Conservation (phyloP, 2,113 vertebrate species). For the Apus apus region DNA sequence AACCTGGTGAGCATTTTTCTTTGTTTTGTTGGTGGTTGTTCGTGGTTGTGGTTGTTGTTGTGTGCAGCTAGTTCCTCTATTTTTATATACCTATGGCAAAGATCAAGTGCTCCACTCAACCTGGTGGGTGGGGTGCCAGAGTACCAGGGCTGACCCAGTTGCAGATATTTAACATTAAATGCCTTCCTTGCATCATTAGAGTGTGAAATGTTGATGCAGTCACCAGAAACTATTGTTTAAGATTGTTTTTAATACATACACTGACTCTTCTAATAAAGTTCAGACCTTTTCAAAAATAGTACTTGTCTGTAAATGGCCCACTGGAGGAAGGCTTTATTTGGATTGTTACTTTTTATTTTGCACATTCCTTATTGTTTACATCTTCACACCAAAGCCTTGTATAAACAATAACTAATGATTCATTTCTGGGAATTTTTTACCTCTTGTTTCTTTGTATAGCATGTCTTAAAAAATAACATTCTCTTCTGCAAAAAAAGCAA, state of each 20-base stretch:
- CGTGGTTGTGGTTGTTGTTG: neutral
- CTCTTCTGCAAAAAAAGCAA: neutral
- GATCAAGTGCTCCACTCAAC: neutral
- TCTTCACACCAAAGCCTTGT: slow-evolving; percentile 26
- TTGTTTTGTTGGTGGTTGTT: neutral
- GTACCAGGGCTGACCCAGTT: neutral
- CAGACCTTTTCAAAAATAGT: slow-evolving; percentile 10
- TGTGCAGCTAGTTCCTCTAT: neutral
- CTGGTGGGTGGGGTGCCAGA: neutral
- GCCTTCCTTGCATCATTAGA: neutral
- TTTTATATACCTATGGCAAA: neutral
- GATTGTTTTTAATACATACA: neutral
- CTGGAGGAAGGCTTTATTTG: slow-evolving; percentile 41
- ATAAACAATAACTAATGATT: slow-evolving; percentile 56
- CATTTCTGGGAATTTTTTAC: slow-evolving; percentile 61
- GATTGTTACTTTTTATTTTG: slow-evolving; percentile 56
- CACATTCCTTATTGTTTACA: slow-evolving; percentile 37
- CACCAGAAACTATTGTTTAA: slow-evolving; percentile 37
- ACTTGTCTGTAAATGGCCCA: neutral
- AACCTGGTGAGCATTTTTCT: slow-evolving; percentile 84
- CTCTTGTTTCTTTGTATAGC: slow-evolving; percentile 42
- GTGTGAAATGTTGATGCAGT: slow-evolving; percentile 10
- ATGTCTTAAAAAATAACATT: slow-evolving; percentile 22
- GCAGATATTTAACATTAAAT: neutral
- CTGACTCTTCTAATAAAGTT: neutral